Percentiles rank a stretch among this genome's conserved stretches.
Conservation (phyloP, 2,888 invertebrate species). For the Aphrophora alni region DNA sequence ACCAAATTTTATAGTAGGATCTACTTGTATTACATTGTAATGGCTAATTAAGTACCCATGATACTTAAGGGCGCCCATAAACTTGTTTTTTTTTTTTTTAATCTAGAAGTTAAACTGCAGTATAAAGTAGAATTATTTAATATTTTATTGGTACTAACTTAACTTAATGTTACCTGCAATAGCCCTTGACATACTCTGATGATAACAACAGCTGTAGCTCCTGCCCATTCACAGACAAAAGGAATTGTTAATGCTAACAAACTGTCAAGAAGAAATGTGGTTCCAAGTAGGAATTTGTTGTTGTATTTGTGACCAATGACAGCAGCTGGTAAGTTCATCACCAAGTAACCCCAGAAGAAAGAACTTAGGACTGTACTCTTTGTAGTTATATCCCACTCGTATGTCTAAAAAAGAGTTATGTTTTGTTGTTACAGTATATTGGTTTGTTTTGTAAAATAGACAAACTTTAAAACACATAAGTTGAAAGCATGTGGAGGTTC, state of each 20-base stretch:
- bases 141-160: no score
- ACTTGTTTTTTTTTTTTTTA: no score
- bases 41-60: no score
- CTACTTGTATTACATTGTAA: no score
- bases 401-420: slow-evolving; percentile 62
- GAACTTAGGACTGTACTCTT: slow-evolving; percentile 68
- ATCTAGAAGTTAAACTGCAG: no score
- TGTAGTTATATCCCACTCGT: slow-evolving; percentile 63
- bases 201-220: slow-evolving; percentile 67
- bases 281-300: slow-evolving; percentile 60
- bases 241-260: slow-evolving; percentile 18
- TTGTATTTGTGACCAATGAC: slow-evolving; percentile 63
- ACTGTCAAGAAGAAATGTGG: slow-evolving; percentile 41
- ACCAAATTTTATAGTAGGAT: no score
- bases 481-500: slow-evolving; percentile 69
- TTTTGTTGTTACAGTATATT: no score
- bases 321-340: slow-evolving; percentile 73
- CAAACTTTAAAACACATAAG: no score
- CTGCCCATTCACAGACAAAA: slow-evolving; percentile 55
- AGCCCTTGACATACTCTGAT: slow-evolving; percentile 74
- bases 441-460: no score
- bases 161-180: no score
- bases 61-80: no score
- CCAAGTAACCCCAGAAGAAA: slow-evolving; percentile 80
- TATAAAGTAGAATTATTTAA: no score